A percentile compares a stretch with the other conserved stretches of the same genome.
Conservation (phyloP, 1,140 invertebrate genomes). For the Diorhabda carinulata region DNA sequence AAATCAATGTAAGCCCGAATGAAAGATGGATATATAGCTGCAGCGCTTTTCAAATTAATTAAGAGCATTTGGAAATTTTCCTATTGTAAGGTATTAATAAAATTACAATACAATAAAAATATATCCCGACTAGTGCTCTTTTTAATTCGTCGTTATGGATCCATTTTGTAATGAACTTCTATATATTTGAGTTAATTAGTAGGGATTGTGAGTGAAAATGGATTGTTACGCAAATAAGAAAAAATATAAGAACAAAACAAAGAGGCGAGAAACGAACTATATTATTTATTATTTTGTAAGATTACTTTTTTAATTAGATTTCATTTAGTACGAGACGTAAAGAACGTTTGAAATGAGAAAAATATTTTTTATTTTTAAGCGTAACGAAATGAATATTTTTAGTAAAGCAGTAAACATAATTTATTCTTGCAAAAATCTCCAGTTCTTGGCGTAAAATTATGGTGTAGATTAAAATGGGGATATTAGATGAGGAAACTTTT, state of each 20-base stretch:
- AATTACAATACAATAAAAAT: slow-evolving; percentile 10
- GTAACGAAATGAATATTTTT: slow-evolving; percentile 13
- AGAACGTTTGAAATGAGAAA: not conserved
- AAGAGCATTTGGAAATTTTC: slow-evolving; percentile 8
- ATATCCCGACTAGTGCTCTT: slow-evolving; percentile 5
- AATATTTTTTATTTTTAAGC: slow-evolving; percentile 17
- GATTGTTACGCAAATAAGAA: slow-evolving; percentile 15
- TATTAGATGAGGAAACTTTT: too few relatives aligned
- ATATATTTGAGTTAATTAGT: slow-evolving; percentile 17
- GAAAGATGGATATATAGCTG: not conserved
- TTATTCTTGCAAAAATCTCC: not conserved
- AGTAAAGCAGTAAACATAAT: not conserved
- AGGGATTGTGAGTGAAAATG: slow-evolving; percentile 5
- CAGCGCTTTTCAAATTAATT: slow-evolving; percentile 7
- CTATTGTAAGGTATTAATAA: slow-evolving; percentile 7
- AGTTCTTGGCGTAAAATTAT: too few relatives aligned
- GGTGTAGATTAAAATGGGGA: too few relatives aligned
- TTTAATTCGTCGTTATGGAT: slow-evolving; percentile 11
- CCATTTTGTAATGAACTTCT: slow-evolving; percentile 11
- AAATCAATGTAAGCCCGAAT: too few relatives aligned
- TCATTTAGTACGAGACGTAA: not conserved
- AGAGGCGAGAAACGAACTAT: not conserved
- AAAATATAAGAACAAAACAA: slow-evolving; percentile 3
- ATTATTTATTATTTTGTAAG: slow-evolving; percentile 25
- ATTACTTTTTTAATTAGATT: slow-evolving; percentile 29